Evolutionary conservation across 92 coral and sea anemone species (phyloP).

Genomic region (Palythoa grandiflora): DNA sequence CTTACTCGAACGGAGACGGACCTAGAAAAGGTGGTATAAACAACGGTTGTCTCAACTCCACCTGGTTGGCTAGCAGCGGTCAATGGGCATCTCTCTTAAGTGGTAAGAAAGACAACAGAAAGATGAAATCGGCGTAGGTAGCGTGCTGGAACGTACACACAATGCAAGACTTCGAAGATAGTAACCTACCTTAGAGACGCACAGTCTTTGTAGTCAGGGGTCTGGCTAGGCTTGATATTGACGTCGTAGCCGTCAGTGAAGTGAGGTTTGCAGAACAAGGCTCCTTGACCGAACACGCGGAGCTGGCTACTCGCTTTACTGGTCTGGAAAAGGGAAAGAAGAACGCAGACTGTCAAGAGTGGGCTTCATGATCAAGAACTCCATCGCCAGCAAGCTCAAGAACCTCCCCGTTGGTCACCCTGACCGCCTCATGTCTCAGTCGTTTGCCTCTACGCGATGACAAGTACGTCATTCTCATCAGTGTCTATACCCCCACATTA

Average conservation of each 20-base stretch:
- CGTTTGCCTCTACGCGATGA: neutral
- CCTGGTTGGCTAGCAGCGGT: neutral
- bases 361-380: slow-evolving; percentile 38
- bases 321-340: slow-evolving; percentile 27
- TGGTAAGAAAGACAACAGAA: neutral
- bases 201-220: slow-evolving; percentile 12
- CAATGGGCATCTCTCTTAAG: neutral
- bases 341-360: slow-evolving; percentile 33
- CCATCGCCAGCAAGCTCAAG: slow-evolving; percentile 33
- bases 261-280: neutral
- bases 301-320: slow-evolving; percentile 38
- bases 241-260: neutral
- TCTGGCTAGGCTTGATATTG: neutral
- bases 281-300: slow-evolving; percentile 18
- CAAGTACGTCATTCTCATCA: slow-evolving; percentile 2
- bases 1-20: neutral
- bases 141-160: slow-evolving; percentile 41
- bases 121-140: neutral
- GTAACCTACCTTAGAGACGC: slow-evolving; percentile 4
- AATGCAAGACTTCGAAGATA: slow-evolving; percentile 9
- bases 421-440: slow-evolving; percentile 39
- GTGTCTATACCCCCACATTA: slow-evolving; percentile 16
- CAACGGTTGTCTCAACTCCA: neutral
- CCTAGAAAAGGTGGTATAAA: neutral
- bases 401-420: slow-evolving; percentile 20